Conservation (phyloP, 2,113 vertebrate genomes). For the Dasyprocta punctata region DNA sequence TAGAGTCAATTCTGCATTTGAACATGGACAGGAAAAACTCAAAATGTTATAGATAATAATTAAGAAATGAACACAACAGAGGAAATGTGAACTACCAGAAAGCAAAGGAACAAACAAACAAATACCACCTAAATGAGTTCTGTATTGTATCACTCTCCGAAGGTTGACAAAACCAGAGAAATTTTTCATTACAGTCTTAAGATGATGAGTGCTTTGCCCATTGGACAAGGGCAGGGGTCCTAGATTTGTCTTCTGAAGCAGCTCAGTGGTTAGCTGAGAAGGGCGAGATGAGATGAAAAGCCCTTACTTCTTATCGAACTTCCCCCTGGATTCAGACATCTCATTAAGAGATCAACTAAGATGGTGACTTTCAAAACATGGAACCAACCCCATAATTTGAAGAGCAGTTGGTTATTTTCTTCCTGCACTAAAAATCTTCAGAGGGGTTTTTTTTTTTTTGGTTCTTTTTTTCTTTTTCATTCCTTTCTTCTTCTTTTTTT, state of each 20-base stretch:
- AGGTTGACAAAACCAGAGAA: background rate
- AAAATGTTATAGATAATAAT: background rate
- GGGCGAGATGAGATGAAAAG: background rate
- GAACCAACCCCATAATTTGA: slow-evolving; percentile 69
- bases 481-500: background rate
- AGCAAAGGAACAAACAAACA: background rate
- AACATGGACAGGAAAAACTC: background rate
- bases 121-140: background rate
- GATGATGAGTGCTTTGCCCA: background rate
- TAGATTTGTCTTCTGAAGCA: background rate
- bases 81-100: background rate
- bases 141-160: background rate
- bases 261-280: background rate
- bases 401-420: slow-evolving; percentile 70
- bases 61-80: background rate
- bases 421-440: slow-evolving; percentile 51
- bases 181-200: background rate
- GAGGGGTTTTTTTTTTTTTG: background rate
- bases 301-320: background rate
- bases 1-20: background rate
- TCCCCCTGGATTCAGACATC: slow-evolving; percentile 34
- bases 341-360: slow-evolving; percentile 67
- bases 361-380: slow-evolving; percentile 66
- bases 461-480: background rate
- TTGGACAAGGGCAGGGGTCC: background rate